These are phyloP conservation scores for Leptopilina syphax DNA, from an alignment of 2,888 invertebrate genomes.

Conservation along the genomic window DNA sequence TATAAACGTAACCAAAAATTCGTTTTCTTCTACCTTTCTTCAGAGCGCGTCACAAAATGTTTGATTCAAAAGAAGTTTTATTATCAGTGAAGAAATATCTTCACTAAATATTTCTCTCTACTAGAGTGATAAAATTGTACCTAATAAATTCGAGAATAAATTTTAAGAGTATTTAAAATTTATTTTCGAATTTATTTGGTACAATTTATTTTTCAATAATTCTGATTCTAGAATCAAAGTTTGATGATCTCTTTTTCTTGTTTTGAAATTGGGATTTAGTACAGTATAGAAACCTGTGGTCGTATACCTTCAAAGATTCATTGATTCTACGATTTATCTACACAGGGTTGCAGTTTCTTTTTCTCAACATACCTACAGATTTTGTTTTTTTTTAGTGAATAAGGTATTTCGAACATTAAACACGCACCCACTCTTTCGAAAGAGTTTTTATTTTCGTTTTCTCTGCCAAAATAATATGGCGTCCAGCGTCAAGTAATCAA, in stretches of 20 bases:
- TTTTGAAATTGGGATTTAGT: conserved; percentile 27
- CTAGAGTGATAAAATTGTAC: no score
- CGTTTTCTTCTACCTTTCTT: no score
- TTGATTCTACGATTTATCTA: conserved; percentile 24
- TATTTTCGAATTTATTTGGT: no score
- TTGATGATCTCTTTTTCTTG: conserved; percentile 4
- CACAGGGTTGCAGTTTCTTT: conserved; percentile 31
- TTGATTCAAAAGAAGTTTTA: no score
- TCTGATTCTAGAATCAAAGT: background rate
- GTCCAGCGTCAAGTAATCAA: conserved; percentile 50
- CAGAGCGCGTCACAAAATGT: no score
- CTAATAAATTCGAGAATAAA: no score
- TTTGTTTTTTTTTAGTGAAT: no score
- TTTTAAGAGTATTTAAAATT: no score
- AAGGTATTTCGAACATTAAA: conserved; percentile 17
- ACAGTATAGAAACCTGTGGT: conserved; percentile 41
- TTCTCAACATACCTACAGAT: conserved; percentile 6
- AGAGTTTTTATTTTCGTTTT: background rate
- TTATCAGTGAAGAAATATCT: no score
- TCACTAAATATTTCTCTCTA: no score
- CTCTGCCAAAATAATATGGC: conserved; percentile 50
- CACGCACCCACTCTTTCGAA: conserved; percentile 18
- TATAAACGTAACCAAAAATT: no score
- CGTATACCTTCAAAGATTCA: conserved; percentile 33
- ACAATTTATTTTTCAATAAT: no score